These are phyloP conservation scores for Cerceris ruficornis DNA, from an alignment of 2,888 invertebrate genomes.

Conservation along the genomic window DNA sequence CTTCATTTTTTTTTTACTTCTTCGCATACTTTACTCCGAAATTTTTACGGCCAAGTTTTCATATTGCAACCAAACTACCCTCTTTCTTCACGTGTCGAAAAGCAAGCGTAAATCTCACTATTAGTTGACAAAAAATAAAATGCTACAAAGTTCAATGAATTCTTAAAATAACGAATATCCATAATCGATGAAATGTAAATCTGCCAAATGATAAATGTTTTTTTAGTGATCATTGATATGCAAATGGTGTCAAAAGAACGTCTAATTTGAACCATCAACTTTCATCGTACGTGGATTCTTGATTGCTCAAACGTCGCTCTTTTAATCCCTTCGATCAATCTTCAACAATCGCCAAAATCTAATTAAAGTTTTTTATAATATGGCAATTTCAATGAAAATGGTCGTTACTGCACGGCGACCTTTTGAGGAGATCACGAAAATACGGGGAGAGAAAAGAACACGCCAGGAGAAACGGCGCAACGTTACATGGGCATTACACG, in stretches of 20 bases:
- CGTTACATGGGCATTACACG: slow-evolving; percentile 19
- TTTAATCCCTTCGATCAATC: slow-evolving; percentile 18
- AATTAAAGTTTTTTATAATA: slow-evolving; percentile 75
- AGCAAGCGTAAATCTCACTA: too few species aligned
- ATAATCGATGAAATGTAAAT: slow-evolving; percentile 39
- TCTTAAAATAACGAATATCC: slow-evolving; percentile 1
- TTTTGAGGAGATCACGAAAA: slow-evolving; percentile 20
- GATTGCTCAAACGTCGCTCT: slow-evolving; percentile 22
- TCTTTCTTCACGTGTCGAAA: too few species aligned
- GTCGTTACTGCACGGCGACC: slow-evolving; percentile 14
- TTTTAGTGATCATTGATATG: slow-evolving; percentile 67
- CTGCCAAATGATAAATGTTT: slow-evolving; percentile 35
- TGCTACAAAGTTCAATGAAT: too few species aligned
- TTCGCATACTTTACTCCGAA: too few species aligned
- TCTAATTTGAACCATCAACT: slow-evolving; percentile 70
- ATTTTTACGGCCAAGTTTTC: too few species aligned
- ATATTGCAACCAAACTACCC: too few species aligned
- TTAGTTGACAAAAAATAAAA: too few species aligned
- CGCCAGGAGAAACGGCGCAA: slow-evolving; percentile 9
- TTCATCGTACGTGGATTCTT: slow-evolving; percentile 41
- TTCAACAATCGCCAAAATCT: slow-evolving; percentile 60
- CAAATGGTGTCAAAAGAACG: slow-evolving; percentile 54
- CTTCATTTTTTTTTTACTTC: too few species aligned
- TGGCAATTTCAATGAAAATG: slow-evolving; percentile 69
- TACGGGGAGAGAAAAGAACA: slow-evolving; percentile 7